Conservation (phyloP, 2,888 invertebrate genomes). For the Crematogaster levior region DNA sequence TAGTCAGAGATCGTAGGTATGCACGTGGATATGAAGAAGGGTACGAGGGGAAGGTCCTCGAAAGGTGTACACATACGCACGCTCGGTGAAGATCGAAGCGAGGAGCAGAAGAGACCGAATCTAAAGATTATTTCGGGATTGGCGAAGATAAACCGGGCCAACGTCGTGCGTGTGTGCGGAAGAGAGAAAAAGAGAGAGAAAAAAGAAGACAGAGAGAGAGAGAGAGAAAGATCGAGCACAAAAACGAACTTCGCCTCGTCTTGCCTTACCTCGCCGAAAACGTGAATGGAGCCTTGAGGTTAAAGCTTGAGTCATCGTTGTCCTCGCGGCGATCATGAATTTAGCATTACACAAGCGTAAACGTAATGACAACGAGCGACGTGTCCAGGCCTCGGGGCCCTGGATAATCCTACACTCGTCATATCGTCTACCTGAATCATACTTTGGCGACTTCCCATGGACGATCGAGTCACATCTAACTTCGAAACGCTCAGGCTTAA, state of each 20-base stretch:
- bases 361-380: constrained; percentile 62
- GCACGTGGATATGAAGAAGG: not conserved
- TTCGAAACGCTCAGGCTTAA: not conserved
- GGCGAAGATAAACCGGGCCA: constrained; percentile 83
- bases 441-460: constrained; percentile 10
- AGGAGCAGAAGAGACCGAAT: constrained; percentile 79
- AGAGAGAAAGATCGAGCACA: constrained; percentile 6
- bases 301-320: constrained; percentile 79
- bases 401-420: constrained; percentile 26
- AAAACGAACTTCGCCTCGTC: constrained; percentile 19
- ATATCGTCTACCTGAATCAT: constrained; percentile 23
- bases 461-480: not conserved
- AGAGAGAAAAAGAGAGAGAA: constrained; percentile 8
- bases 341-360: constrained; percentile 74
- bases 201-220: not conserved
- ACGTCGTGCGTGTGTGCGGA: constrained; percentile 74
- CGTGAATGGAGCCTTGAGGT: constrained; percentile 81
- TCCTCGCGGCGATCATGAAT: constrained; percentile 54
- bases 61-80: constrained; percentile 6
- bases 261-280: constrained; percentile 40
- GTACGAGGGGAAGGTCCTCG: constrained; percentile 16
- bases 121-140: constrained; percentile 83
- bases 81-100: constrained; percentile 60
- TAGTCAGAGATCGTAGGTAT: constrained; percentile 33
- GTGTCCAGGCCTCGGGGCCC: not conserved